These are phyloP conservation scores for Leptinotarsa defecta DNA, from an alignment of 1,140 invertebrate species.

Conservation along the genomic window DNA sequence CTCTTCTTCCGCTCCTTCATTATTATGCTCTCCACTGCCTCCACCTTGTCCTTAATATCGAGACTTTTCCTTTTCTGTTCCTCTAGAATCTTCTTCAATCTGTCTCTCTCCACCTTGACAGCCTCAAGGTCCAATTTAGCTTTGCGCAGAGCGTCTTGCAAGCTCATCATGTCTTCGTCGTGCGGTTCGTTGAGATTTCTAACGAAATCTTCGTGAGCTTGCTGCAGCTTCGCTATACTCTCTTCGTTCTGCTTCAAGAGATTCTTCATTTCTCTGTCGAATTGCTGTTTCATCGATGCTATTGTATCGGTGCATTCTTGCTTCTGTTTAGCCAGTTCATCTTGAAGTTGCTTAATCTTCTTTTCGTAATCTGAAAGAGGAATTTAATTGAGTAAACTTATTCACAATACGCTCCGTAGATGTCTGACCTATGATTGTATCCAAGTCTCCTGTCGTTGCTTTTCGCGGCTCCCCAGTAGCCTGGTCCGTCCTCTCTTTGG, in stretches of 20 bases:
- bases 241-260: slow-evolving; percentile 38
- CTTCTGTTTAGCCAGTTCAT: slow-evolving; percentile 38
- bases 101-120: slow-evolving; percentile 17
- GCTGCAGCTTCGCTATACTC: slow-evolving; percentile 43
- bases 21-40: slow-evolving; percentile 33
- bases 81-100: slow-evolving; percentile 30
- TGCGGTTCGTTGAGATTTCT: slow-evolving; percentile 36
- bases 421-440: too few relatives aligned
- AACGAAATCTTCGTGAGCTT: slow-evolving; percentile 39
- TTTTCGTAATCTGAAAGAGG: neutral
- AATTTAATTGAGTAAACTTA: too few relatives aligned
- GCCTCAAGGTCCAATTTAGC: slow-evolving; percentile 28
- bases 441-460: too few relatives aligned
- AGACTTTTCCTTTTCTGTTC: slow-evolving; percentile 34
- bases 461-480: neutral
- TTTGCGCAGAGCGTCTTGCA: slow-evolving; percentile 35
- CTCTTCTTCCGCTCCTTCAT: slow-evolving; percentile 29
- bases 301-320: slow-evolving; percentile 43
- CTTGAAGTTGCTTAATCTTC: slow-evolving; percentile 31
- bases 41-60: slow-evolving; percentile 37
- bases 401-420: too few relatives aligned
- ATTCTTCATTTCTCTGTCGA: slow-evolving; percentile 44
- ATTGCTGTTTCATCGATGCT: slow-evolving; percentile 38
- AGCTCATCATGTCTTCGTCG: slow-evolving; percentile 37
- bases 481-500: neutral